Conservation (phyloP, 2,888 invertebrate species). For the Callinectes sapidus region DNA sequence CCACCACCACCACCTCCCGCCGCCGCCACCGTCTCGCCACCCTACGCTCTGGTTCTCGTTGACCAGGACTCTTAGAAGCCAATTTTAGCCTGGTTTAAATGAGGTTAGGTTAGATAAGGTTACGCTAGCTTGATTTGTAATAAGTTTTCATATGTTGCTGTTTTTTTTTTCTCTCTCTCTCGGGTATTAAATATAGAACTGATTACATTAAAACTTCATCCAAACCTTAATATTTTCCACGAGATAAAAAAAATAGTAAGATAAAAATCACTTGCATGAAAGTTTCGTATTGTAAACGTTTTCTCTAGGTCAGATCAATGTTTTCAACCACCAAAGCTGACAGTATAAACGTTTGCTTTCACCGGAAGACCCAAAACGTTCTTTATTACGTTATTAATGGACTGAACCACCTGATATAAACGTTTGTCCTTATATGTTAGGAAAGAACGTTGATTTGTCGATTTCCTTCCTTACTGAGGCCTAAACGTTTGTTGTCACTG, state of each 20-base stretch:
- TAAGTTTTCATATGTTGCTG: neutral
- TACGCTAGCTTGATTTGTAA: neutral
- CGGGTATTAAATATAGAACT: too few relatives aligned
- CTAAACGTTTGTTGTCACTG: neutral
- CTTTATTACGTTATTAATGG: too few relatives aligned
- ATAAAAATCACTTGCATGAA: neutral
- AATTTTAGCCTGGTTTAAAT: neutral
- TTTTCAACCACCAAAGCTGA: too few relatives aligned
- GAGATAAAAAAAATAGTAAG: neutral
- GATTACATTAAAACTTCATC: too few relatives aligned
- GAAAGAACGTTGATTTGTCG: too few relatives aligned
- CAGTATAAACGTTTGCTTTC: neutral
- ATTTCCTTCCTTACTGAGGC: too few relatives aligned
- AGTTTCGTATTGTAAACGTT: neutral
- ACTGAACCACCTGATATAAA: too few relatives aligned
- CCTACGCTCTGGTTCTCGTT: neutral
- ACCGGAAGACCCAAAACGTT: too few relatives aligned
- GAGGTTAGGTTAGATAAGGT: neutral
- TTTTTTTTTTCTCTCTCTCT: too few relatives aligned
- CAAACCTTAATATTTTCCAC: too few relatives aligned
- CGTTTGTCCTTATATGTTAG: too few relatives aligned
- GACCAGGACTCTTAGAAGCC: neutral
- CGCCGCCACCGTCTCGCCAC: neutral
- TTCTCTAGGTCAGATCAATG: neutral
- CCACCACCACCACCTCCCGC: neutral